Conservation (phyloP, 2,797 vertebrate genomes). For the Aldrovandia affinis region DNA sequence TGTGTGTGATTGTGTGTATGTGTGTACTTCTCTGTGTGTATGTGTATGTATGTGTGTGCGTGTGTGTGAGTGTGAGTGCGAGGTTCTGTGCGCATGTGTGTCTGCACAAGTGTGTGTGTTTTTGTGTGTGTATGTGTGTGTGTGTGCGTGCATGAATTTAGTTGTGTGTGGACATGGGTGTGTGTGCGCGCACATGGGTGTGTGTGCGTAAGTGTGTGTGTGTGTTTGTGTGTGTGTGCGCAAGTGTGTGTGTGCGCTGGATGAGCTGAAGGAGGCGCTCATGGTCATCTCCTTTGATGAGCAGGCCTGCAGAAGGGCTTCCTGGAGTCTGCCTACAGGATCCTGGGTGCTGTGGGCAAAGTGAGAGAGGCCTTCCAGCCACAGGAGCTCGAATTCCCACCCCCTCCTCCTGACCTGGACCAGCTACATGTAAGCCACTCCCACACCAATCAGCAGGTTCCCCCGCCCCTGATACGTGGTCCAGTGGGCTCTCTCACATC, state of each 20-base stretch:
- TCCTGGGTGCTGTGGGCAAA: conserved; percentile 92
- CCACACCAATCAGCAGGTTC: conserved; percentile 84
- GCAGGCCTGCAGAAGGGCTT: conserved; percentile 93
- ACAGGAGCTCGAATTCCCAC: conserved; percentile 94
- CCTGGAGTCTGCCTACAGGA: conserved; percentile 93
- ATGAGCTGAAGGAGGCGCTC: neutral
- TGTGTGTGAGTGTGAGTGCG: too few species aligned
- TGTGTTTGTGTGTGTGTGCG: neutral
- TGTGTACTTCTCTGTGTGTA: too few species aligned
- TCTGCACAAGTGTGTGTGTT: too few species aligned
- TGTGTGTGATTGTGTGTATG: too few species aligned
- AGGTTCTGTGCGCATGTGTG: too few species aligned
- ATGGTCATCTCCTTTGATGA: neutral
- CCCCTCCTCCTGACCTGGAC: conserved; percentile 94
- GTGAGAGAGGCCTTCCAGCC: conserved; percentile 97
- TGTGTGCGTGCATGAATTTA: too few species aligned
- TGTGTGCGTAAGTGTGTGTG: too few species aligned
- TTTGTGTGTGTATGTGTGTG: too few species aligned
- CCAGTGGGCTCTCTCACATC: too few species aligned
- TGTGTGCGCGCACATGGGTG: too few species aligned
- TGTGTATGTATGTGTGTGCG: neutral
- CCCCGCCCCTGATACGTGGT: conserved; percentile 80
- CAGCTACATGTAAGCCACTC: conserved; percentile 84
- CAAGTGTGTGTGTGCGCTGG: neutral
- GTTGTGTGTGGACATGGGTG: too few species aligned